Conservation (phyloP, 1,140 invertebrate genomes). For the Lordiphosa stackelbergi region DNA sequence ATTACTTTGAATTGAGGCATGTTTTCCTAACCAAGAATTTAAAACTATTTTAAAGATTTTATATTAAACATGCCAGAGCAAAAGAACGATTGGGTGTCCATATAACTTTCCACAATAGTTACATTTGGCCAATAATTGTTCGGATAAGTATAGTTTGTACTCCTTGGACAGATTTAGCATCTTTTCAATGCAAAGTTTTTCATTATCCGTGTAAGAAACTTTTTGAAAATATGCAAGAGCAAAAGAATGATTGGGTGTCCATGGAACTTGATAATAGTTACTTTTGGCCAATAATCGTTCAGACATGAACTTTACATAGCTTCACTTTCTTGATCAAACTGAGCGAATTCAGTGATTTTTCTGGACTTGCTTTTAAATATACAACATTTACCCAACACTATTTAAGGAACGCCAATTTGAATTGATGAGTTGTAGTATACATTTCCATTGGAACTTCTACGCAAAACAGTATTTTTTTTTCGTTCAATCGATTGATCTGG, state of each 20-base stretch:
- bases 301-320: slow-evolving; percentile 6
- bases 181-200: too few species aligned
- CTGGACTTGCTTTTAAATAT: too few species aligned
- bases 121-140: slow-evolving; percentile 61
- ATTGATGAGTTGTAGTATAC: too few species aligned
- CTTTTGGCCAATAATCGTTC: slow-evolving; percentile 36
- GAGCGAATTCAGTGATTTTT: too few species aligned
- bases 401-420: too few species aligned
- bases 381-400: too few species aligned
- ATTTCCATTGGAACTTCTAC: too few species aligned
- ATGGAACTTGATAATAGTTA: slow-evolving; percentile 11
- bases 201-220: background rate
- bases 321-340: too few species aligned
- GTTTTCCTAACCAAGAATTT: slow-evolving; percentile 26
- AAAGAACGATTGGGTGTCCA: slow-evolving; percentile 65
- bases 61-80: slow-evolving; percentile 54
- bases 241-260: slow-evolving; percentile 24
- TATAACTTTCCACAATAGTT: slow-evolving; percentile 60
- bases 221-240: slow-evolving; percentile 11
- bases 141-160: slow-evolving; percentile 11
- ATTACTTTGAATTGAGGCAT: too few species aligned
- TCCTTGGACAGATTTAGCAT: too few species aligned
- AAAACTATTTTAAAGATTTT: slow-evolving; percentile 34
- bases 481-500: too few species aligned
- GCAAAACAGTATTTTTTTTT: too few species aligned